Conservation (phyloP, 2,113 vertebrate genomes). For the Athene noctua region DNA sequence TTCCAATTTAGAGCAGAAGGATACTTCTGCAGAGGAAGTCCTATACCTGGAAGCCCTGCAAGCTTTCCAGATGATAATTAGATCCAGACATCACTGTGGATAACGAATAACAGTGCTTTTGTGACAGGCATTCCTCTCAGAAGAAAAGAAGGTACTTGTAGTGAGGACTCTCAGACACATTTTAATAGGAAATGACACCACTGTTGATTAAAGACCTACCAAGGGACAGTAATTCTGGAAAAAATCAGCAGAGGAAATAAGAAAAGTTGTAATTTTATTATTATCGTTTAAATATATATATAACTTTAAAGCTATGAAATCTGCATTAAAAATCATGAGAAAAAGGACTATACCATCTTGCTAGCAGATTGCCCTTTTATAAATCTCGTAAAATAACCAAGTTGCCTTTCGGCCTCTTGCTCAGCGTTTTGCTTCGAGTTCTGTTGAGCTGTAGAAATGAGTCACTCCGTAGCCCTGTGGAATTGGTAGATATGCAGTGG, state of each 20-base stretch:
- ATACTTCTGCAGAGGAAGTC: background rate
- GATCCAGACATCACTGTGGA: background rate
- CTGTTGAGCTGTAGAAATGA: constrained; percentile 60
- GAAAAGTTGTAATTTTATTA: constrained; percentile 41
- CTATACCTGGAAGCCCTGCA: constrained; percentile 5
- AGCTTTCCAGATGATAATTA: constrained; percentile 51
- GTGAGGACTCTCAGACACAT: constrained; percentile 9
- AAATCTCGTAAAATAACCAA: background rate
- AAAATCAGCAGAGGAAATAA: constrained; percentile 6
- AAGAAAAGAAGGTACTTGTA: constrained; percentile 13
- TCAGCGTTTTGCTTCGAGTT: constrained; percentile 64
- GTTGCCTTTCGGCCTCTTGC: constrained; percentile 55
- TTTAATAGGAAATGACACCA: constrained; percentile 61
- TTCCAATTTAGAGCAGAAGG: background rate
- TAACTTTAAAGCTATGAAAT: background rate
- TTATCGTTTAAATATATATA: background rate
- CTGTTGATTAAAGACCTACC: constrained; percentile 32
- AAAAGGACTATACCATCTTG: background rate
- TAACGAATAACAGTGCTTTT: constrained; percentile 52
- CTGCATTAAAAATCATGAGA: background rate
- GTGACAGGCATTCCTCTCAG: background rate
- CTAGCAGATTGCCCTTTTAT: background rate
- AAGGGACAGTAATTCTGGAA: constrained; percentile 28
- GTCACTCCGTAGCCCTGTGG: constrained; percentile 38
- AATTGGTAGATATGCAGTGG: background rate